These are phyloP conservation scores for Himalopsyche tibetana DNA, from an alignment of 2,888 invertebrate genomes.

Conservation along the genomic window DNA sequence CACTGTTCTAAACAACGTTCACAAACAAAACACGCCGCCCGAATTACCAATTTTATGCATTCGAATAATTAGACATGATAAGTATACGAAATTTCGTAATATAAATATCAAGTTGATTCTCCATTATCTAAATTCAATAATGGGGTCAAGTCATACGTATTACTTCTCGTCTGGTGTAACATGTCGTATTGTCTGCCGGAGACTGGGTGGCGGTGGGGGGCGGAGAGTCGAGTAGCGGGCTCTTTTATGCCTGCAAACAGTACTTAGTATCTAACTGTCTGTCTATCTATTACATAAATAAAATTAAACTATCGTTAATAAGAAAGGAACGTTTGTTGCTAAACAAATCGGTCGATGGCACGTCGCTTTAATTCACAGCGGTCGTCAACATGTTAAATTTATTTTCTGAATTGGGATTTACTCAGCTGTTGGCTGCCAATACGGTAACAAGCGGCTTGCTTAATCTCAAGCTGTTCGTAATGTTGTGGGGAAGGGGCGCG, in stretches of 20 bases:
- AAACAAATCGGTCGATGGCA: constrained; percentile 30
- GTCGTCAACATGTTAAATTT: not conserved
- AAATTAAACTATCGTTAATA: constrained; percentile 23
- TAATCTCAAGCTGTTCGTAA: no score
- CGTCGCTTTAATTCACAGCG: not conserved
- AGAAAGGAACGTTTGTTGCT: constrained; percentile 17
- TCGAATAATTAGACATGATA: no score
- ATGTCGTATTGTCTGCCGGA: not conserved
- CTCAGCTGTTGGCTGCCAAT: no score
- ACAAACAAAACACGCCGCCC: no score
- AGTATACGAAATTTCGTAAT: no score
- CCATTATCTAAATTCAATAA: not conserved
- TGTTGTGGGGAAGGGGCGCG: no score
- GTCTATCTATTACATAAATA: constrained; percentile 34
- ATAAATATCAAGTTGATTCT: not conserved
- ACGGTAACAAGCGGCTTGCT: no score
- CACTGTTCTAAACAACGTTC: no score
- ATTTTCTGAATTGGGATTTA: no score
- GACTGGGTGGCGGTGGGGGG: not conserved
- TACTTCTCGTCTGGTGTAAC: constrained; percentile 3
- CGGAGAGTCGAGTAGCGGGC: not conserved
- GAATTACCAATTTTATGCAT: no score
- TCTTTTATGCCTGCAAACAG: not conserved
- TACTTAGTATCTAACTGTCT: not conserved
- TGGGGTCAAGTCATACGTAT: not conserved